phyloP scores from a whole-genome alignment of 1,140 invertebrate species.

The Lutraria rhynchaena region DNA sequence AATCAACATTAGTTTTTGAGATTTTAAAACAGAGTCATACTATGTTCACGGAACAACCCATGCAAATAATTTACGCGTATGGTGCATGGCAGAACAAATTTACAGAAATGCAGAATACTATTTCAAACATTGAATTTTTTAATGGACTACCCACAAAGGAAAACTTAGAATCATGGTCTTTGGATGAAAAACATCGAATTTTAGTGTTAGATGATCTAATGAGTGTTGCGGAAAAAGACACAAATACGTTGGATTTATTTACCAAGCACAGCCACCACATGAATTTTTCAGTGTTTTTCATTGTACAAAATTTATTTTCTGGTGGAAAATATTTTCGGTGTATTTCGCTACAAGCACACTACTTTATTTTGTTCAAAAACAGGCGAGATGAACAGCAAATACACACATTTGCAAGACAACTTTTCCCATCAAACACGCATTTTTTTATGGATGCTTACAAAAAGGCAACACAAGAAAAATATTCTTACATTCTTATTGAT shows the following conservation, averaged over 20 bases:
- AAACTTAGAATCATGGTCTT: constrained; percentile 5
- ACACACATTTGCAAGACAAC: constrained; percentile 44
- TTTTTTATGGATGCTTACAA: constrained; percentile 42
- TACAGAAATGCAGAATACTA: constrained; percentile 16
- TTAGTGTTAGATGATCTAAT: constrained; percentile 23
- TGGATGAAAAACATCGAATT: not conserved
- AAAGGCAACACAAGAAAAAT: constrained; percentile 11
- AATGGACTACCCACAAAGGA: constrained; percentile 25
- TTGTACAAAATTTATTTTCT: constrained; percentile 44
- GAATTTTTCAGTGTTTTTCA: constrained; percentile 28
- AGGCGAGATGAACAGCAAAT: constrained; percentile 43
- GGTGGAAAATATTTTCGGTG: constrained; percentile 47
- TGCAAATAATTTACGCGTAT: constrained; percentile 35
- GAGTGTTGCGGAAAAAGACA: not conserved
- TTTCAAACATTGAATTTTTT: constrained; percentile 28
- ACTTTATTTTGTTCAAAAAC: constrained; percentile 55
- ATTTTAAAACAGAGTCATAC: not conserved
- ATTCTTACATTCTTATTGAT: constrained; percentile 28
- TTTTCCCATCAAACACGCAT: constrained; percentile 23
- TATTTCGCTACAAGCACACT: constrained; percentile 37
- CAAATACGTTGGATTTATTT: not conserved
- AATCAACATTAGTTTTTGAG: constrained; percentile 31
- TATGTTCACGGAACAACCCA: constrained; percentile 24
- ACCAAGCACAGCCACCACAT: constrained; percentile 30
- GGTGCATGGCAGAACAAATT: constrained; percentile 4